A percentile compares a stretch with the other conserved stretches of the same genome.
These are phyloP conservation scores for Chlorospingus semifuscus DNA, from an alignment of 2,797 vertebrate genomes.

Conservation along the genomic window DNA sequence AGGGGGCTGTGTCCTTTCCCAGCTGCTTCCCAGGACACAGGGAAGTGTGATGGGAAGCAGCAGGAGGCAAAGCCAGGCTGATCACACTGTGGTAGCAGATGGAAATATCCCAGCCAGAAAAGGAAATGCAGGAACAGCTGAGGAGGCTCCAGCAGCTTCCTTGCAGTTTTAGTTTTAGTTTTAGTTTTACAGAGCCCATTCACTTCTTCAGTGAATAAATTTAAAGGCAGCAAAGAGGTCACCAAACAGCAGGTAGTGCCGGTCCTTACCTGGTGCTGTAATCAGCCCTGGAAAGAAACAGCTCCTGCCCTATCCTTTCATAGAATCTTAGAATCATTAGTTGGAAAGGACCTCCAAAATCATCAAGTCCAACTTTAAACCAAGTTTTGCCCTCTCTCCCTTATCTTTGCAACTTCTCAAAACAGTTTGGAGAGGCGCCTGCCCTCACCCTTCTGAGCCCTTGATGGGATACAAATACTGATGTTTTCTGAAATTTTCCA, in stretches of 20 bases:
- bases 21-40: neutral
- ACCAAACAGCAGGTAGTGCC: slow-evolving; percentile 63
- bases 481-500: slow-evolving; percentile 29
- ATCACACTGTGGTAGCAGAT: neutral
- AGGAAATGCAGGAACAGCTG: neutral
- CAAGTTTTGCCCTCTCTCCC: neutral
- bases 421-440: slow-evolving; percentile 54
- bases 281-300: slow-evolving; percentile 60
- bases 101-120: neutral
- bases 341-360: neutral
- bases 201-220: slow-evolving; percentile 7
- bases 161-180: neutral
- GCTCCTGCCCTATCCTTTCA: slow-evolving; percentile 22
- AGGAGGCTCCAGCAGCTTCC: neutral
- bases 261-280: slow-evolving; percentile 53
- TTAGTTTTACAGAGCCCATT: neutral
- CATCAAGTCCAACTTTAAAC: neutral
- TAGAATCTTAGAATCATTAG: neutral
- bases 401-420: slow-evolving; percentile 35
- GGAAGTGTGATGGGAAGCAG: neutral
- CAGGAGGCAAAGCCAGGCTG: neutral
- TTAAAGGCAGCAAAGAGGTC: slow-evolving; percentile 68
- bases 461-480: slow-evolving; percentile 23
- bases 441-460: neutral
- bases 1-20: neutral